Conservation (phyloP, 2,113 vertebrate genomes). For the Catagonus wagneri region DNA sequence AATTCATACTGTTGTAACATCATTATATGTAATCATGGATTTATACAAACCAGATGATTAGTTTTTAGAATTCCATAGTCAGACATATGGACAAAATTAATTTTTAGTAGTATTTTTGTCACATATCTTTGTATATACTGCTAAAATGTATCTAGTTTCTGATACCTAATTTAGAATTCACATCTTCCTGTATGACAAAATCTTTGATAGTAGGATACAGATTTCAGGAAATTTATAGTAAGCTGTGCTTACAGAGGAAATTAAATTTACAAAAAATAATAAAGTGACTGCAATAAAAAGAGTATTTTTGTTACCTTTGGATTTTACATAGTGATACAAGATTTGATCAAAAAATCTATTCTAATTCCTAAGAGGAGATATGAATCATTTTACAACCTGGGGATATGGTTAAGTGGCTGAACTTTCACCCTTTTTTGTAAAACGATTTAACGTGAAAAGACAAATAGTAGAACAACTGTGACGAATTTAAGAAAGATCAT, state of each 20-base stretch:
- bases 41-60: not conserved
- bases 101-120: slow-evolving; percentile 11
- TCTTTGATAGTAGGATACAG: not conserved
- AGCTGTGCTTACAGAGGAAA: not conserved
- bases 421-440: slow-evolving; percentile 64
- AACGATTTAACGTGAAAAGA: slow-evolving; percentile 69
- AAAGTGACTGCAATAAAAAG: not conserved
- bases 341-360: not conserved
- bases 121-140: not conserved
- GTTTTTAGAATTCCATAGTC: not conserved
- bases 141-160: not conserved
- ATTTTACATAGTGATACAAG: not conserved
- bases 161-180: not conserved
- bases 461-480: slow-evolving; percentile 48
- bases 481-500: slow-evolving; percentile 66
- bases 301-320: not conserved
- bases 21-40: not conserved
- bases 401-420: not conserved
- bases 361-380: not conserved
- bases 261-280: slow-evolving; percentile 16
- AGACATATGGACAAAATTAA: not conserved
- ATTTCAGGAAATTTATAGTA: slow-evolving; percentile 9
- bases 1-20: not conserved
- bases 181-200: slow-evolving; percentile 7
- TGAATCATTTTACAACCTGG: slow-evolving; percentile 23